A percentile compares a stretch with the other conserved stretches of the same genome.
These are phyloP conservation scores for Macrotis lagotis DNA, from an alignment of 2,113 vertebrate genomes.

Conservation along the genomic window DNA sequence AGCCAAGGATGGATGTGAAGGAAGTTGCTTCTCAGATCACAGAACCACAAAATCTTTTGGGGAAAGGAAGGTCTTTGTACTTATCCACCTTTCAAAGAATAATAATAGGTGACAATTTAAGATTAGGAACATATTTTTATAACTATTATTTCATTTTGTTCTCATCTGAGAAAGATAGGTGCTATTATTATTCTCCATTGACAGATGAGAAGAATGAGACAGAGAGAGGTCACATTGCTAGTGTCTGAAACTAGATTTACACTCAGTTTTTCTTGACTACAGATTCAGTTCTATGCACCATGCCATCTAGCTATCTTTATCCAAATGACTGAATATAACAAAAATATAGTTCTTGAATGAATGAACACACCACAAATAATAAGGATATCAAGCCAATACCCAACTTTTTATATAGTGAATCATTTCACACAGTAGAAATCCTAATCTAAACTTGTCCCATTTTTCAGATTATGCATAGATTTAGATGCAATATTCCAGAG, in stretches of 20 bases:
- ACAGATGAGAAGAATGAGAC: neutral
- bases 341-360: neutral
- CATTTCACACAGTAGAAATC: neutral
- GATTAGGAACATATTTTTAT: neutral
- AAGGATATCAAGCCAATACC: conserved; percentile 10
- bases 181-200: neutral
- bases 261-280: neutral
- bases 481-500: conserved; percentile 17
- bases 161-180: neutral
- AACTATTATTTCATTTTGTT: neutral
- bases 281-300: neutral
- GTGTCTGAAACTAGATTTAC: neutral
- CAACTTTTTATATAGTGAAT: neutral
- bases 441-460: neutral
- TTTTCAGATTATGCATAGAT: neutral
- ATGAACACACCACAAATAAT: conserved; percentile 11
- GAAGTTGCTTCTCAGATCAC: neutral
- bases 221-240: neutral
- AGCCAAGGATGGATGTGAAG: neutral
- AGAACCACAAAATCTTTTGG: neutral
- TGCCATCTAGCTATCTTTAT: conserved; percentile 17
- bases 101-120: neutral
- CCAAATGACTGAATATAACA: neutral
- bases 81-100: neutral
- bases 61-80: neutral